These are phyloP conservation scores for Octodon degus DNA, from an alignment of 2,113 vertebrate species.

Conservation along the genomic window DNA sequence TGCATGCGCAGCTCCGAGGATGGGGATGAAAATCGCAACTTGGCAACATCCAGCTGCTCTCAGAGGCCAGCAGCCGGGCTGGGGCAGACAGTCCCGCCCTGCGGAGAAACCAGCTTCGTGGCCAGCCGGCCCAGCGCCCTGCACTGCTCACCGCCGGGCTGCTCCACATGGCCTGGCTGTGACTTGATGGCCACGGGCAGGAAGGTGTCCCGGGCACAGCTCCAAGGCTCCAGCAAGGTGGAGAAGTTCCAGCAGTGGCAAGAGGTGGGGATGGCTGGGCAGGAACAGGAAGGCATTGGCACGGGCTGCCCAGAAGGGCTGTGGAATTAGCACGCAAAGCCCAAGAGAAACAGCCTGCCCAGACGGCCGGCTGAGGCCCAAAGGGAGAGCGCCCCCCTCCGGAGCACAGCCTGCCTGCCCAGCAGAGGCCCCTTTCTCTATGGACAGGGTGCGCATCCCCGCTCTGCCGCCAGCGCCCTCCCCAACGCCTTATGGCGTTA, in stretches of 20 bases:
- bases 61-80: slow-evolving; percentile 77
- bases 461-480: background rate
- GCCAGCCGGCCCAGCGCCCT: too few species aligned
- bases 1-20: slow-evolving; percentile 88
- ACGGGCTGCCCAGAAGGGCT: background rate
- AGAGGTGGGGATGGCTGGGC: slow-evolving; percentile 81
- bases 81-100: slow-evolving; percentile 77
- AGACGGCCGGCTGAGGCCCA: too few species aligned
- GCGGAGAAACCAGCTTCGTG: slow-evolving; percentile 84
- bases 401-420: too few species aligned
- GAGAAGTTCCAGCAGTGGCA: slow-evolving; percentile 88
- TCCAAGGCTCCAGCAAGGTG: slow-evolving; percentile 80
- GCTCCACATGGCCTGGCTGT: slow-evolving; percentile 85
- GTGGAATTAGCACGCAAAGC: background rate
- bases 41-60: slow-evolving; percentile 87
- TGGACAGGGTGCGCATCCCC: background rate
- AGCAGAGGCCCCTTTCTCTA: too few species aligned
- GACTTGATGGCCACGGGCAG: slow-evolving; percentile 89
- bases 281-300: slow-evolving; percentile 74
- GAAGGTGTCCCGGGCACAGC: slow-evolving; percentile 83
- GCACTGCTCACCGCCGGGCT: too few species aligned
- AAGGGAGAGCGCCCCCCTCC: too few species aligned
- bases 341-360: too few species aligned
- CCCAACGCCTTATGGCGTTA: too few species aligned
- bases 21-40: slow-evolving; percentile 85